Conservation (phyloP, 2,797 vertebrate genomes). For the Simalia tracyae region DNA sequence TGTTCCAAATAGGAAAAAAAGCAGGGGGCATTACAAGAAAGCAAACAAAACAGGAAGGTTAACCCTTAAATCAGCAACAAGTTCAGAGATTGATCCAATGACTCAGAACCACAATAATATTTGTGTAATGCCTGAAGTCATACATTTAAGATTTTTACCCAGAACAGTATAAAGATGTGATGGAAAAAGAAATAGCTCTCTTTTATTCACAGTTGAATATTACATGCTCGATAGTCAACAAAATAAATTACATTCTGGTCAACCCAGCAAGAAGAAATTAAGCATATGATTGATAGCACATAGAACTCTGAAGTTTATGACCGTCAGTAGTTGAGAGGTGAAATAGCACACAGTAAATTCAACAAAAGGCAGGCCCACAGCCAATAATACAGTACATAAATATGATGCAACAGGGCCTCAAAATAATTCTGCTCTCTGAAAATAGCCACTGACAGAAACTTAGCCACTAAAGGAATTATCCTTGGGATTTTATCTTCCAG, state of each 20-base stretch:
- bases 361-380: background rate
- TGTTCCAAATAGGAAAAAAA: too few species aligned
- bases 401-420: background rate
- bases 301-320: background rate
- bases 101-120: background rate
- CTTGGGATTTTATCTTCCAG: background rate
- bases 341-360: background rate
- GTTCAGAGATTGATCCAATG: background rate
- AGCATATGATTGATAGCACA: background rate
- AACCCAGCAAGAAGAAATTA: background rate
- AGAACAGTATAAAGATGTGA: background rate
- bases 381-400: background rate
- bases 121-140: background rate
- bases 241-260: background rate
- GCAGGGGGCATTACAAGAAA: too few species aligned
- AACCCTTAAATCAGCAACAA: background rate
- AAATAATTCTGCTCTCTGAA: background rate
- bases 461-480: background rate
- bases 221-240: background rate
- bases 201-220: background rate
- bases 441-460: background rate
- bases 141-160: background rate
- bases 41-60: too few species aligned
- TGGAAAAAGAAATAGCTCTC: background rate
- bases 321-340: background rate